Evolutionary conservation across 1,140 invertebrate species (phyloP), one percentile per base, ranked within the genome.

Genomic region (Matsumurasca onukii): DNA sequence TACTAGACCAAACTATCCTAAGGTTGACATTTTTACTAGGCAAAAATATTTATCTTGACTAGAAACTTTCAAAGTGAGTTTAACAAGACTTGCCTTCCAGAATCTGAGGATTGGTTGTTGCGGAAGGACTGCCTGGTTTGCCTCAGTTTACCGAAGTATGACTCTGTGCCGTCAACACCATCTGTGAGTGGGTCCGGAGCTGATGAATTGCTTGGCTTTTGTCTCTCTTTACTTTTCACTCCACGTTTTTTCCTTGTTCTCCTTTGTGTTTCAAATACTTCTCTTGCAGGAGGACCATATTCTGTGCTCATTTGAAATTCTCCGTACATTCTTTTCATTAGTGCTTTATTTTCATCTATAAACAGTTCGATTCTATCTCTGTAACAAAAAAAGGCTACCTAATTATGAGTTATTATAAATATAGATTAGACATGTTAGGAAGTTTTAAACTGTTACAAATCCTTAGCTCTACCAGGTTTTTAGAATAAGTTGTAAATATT

Each of bases 321-420:
- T 1, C 93, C 93, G 73, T 95, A 95, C 94, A 96, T 96, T 66
- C 94, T 82, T 75, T 92, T 90, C 85, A 95, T 95, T 70, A 96
- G 76, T 12, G 94, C 93, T 80, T 95, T 95, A 79, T 96, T 96
- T 75, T 96, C 93, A 74, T 96, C 93, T 75, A 96, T 96, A 78
- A 95, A 96, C 69, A 84, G 83, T 76, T 95, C 92, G 78, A 96
- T 96, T 74, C 89, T 86, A 51, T 94, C 91, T 78, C 93, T 96
- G 82, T 48, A 87, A 59, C 3, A 51, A 13, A 25, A 29, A 59
- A 5, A 52, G 49, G 12, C 5, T 52, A 5, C 5, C 34, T 48
- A 25, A n/a, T 31, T 63, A n/a, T 9, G 45, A n/a, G 22, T 49
- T 49, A 66, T 48, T 15, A 51, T 25, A 67, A 55, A 39, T 2